These are phyloP conservation scores for Petroica traversi DNA, from an alignment of 2,113 vertebrate genomes.

Conservation along the genomic window DNA sequence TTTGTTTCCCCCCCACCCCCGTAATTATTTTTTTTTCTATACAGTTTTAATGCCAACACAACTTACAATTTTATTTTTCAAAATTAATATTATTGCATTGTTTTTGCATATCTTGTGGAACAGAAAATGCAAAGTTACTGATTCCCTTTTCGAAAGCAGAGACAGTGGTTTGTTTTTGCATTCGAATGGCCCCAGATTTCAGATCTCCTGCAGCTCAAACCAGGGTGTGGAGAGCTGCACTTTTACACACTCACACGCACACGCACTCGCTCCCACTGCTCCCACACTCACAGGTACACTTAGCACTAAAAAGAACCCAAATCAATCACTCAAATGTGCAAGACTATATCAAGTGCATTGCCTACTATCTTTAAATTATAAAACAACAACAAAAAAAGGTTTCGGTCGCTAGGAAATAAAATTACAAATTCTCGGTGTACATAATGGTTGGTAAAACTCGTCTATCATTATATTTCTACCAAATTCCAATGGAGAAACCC, in stretches of 20 bases:
- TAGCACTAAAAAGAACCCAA: slow-evolving; percentile 58
- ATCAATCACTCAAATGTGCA: slow-evolving; percentile 65
- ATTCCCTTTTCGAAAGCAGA: slow-evolving; percentile 79
- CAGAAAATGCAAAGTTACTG: slow-evolving; percentile 83
- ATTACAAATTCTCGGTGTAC: slow-evolving; percentile 66
- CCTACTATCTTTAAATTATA: slow-evolving; percentile 68
- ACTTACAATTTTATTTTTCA: slow-evolving; percentile 77
- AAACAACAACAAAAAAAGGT: slow-evolving; percentile 65
- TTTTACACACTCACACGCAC: background rate
- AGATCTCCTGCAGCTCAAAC: slow-evolving; percentile 45
- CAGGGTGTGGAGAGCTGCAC: slow-evolving; percentile 48
- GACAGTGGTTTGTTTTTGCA: slow-evolving; percentile 77
- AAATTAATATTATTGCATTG: slow-evolving; percentile 97
- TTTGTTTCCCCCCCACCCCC: background rate
- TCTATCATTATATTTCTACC: slow-evolving; percentile 40
- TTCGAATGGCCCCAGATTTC: slow-evolving; percentile 65
- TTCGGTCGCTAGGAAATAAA: slow-evolving; percentile 60
- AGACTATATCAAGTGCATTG: slow-evolving; percentile 70
- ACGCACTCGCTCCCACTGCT: slow-evolving; percentile 16
- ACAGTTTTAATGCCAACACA: slow-evolving; percentile 83
- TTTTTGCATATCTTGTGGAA: slow-evolving; percentile 99
- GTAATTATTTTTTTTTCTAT: slow-evolving; percentile 65
- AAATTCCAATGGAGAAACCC: slow-evolving; percentile 27
- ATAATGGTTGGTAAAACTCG: slow-evolving; percentile 64
- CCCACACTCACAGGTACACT: slow-evolving; percentile 28